Evolutionary conservation across 2,113 vertebrate species (phyloP).

Genomic region (Vidua chalybeata): DNA sequence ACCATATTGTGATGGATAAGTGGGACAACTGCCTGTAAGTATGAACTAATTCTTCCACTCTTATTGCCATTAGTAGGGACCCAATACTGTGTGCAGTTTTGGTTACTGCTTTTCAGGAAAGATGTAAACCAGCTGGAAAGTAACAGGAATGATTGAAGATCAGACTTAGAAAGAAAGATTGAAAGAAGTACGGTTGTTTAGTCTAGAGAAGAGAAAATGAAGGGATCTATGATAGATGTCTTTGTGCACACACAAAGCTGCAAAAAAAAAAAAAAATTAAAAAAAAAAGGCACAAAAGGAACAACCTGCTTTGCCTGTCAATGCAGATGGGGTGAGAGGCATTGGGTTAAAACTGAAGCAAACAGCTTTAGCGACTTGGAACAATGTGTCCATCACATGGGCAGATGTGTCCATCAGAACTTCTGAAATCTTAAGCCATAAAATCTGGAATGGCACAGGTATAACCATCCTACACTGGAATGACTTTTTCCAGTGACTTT

Average conservation of each 20-base stretch:
- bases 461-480: neutral
- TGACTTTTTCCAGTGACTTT: neutral
- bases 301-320: neutral
- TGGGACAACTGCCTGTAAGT: neutral
- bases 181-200: constrained; percentile 52
- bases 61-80: neutral
- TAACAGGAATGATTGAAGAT: constrained; percentile 39
- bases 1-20: neutral
- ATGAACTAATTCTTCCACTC: constrained; percentile 25
- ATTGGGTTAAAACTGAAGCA: neutral
- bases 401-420: neutral
- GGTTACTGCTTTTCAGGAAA: constrained; percentile 47
- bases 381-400: neutral
- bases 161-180: constrained; percentile 23
- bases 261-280: neutral
- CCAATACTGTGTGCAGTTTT: neutral
- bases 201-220: constrained; percentile 46
- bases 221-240: constrained; percentile 5
- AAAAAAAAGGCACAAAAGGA: neutral
- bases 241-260: neutral
- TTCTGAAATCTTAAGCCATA: neutral
- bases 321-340: neutral
- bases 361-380: neutral
- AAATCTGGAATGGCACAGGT: neutral
- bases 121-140: constrained; percentile 47